Evolutionary conservation across 1,140 invertebrate species (phyloP).

Genomic region (Neomicropteryx cornuta): DNA sequence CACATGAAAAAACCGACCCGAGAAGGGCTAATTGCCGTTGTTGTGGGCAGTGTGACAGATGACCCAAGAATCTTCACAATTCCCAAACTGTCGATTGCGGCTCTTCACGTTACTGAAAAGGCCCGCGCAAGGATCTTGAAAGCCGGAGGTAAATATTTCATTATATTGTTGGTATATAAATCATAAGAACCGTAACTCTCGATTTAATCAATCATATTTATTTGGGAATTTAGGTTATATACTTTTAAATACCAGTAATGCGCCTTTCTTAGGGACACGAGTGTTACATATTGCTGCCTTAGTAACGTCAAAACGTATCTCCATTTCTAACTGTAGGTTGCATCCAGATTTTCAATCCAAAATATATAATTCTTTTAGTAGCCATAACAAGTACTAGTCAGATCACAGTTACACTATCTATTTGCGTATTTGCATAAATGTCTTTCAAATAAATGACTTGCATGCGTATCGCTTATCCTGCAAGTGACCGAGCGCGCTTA

Average conservation of each 20-base stretch:
- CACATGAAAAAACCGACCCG: conserved; percentile 80
- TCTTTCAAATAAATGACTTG: too few relatives aligned
- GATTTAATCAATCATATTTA: not conserved
- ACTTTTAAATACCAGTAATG: not conserved
- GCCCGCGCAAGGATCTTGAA: conserved; percentile 93
- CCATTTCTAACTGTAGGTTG: too few relatives aligned
- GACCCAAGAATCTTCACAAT: conserved; percentile 86
- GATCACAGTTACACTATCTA: too few relatives aligned
- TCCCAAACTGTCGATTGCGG: conserved; percentile 90
- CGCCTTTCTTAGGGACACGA: too few relatives aligned
- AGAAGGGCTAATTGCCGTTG: conserved; percentile 80
- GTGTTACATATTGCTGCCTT: too few relatives aligned
- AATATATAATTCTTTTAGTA: too few relatives aligned
- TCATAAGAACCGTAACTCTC: not conserved
- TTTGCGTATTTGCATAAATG: too few relatives aligned
- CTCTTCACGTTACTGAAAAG: conserved; percentile 82
- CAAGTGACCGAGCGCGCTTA: too few relatives aligned
- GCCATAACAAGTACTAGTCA: too few relatives aligned
- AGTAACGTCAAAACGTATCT: too few relatives aligned
- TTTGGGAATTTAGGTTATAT: not conserved
- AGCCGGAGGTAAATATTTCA: conserved; percentile 60
- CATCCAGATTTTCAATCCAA: too few relatives aligned
- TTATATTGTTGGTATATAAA: not conserved
- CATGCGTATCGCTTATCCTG: too few relatives aligned
- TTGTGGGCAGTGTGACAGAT: conserved; percentile 93